These are phyloP conservation scores for Melanotaenia boesemani DNA, from an alignment of 2,797 vertebrate genomes.

Conservation along the genomic window DNA sequence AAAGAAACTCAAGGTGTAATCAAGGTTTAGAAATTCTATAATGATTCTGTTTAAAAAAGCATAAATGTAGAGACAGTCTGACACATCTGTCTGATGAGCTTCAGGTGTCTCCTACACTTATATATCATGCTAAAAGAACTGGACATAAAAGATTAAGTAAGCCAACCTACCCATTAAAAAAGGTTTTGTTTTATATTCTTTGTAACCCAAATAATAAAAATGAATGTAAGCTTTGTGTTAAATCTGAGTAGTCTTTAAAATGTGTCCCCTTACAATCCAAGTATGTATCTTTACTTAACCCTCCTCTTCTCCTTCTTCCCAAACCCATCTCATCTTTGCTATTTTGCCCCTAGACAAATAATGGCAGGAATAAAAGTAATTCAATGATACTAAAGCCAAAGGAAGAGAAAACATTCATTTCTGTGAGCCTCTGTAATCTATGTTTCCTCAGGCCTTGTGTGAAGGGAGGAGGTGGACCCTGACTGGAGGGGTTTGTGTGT, in stretches of 20 bases:
- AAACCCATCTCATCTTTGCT: constrained; percentile 43
- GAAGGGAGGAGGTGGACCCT: constrained; percentile 41
- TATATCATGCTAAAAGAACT: constrained; percentile 21
- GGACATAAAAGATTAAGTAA: constrained; percentile 33
- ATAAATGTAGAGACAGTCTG: constrained; percentile 17
- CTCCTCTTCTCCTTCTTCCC: constrained; percentile 2
- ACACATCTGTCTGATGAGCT: constrained; percentile 28
- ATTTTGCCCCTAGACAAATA: constrained; percentile 50
- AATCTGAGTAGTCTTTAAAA: constrained; percentile 12
- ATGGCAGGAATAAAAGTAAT: constrained; percentile 38
- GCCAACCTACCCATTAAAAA: constrained; percentile 4
- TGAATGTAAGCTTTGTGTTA: constrained; percentile 12
- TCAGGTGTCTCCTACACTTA: constrained; percentile 18
- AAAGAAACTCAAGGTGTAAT: constrained; percentile 31
- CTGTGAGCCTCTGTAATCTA: constrained; percentile 37
- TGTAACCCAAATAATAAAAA: constrained; percentile 35
- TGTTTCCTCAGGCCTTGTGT: constrained; percentile 51
- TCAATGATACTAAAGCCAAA: constrained; percentile 47
- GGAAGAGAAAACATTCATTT: constrained; percentile 56
- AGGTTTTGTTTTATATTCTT: constrained; percentile 31
- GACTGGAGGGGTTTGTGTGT: constrained; percentile 31
- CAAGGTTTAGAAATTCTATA: constrained; percentile 41
- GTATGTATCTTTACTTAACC: background rate
- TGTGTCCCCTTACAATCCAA: background rate
- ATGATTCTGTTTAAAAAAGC: constrained; percentile 40